Evolutionary conservation across 1,140 invertebrate genomes (phyloP).

Genomic region (Papilio machaon): DNA sequence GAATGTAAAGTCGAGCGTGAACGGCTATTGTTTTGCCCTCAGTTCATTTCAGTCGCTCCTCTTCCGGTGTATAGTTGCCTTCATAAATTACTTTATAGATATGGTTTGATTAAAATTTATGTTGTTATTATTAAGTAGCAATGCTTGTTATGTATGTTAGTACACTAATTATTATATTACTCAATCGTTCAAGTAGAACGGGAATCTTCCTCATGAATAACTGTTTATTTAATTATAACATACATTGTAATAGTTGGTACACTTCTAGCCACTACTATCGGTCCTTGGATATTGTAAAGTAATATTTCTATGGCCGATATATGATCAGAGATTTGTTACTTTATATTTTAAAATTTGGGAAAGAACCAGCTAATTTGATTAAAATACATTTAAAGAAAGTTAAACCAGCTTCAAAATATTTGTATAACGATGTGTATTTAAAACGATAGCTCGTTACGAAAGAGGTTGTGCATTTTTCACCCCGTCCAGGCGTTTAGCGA

Average conservation of each 20-base stretch:
- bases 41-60: background rate
- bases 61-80: background rate
- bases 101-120: background rate
- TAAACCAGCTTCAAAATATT: background rate
- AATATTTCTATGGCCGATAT: background rate
- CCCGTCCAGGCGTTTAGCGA: background rate
- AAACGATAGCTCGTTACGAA: background rate
- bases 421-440: background rate
- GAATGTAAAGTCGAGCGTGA: background rate
- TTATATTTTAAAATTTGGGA: background rate
- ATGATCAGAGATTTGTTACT: background rate
- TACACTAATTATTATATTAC: background rate
- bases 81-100: background rate
- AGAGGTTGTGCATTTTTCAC: background rate
- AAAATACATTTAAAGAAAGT: background rate
- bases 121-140: background rate
- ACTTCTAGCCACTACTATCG: background rate
- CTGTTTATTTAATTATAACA: background rate
- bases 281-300: background rate
- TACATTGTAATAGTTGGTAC: background rate
- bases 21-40: conserved; percentile 5
- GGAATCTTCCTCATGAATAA: background rate
- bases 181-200: background rate
- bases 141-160: background rate
- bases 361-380: background rate